Base-by-base conservation (phyloP, 2,888 invertebrate species). In the Thymelicus acteon region DNA sequence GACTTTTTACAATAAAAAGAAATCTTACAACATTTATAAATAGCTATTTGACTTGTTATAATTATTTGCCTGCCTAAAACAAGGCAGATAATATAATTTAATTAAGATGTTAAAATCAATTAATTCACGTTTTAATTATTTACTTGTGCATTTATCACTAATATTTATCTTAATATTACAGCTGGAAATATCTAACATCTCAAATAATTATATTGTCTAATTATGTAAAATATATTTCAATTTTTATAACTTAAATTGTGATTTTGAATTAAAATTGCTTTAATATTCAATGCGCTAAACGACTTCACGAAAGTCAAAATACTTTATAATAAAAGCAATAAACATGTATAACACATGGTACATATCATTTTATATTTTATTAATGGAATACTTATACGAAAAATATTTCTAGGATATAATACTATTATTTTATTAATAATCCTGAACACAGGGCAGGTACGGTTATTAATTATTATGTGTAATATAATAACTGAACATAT, bases 371-470 rank as follows among this genome's bases (percentile, higher is more conserved):
- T 58, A 58, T 37, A 37, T 15, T 39, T 58, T 39, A 58, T 7
- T 24, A 54, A 58, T 58, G 19, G 13, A 67, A 67, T 60, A 60
- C 52, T 60, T 15, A 60, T 60, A 67, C 15, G 39, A 48, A 52
- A 49, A 13, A 61, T 44, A 67, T 70, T 39, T 64, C 58, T 64
- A 58, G 4, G 15, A 75, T 72, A 72, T 71, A 73, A 75, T 78
- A 76, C 74, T 77, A 76, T 75, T 61, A 67, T 73, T 31, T 75
- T 71, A 73, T 91, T 65, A 72, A 73, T 76, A 74, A 74, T 92
- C 92, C 91, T 90, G 91, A 92, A 92, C 88, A 89, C 93, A 92
- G 90, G 91, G 89, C 93, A 93, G 93, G 93, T 93, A 93, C 92
- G 80, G 87, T 87, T 74, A 80, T 75, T 86, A 88, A 85, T 85